Conservation (phyloP, 2,888 invertebrate genomes). For the Drosophila meridiana region DNA sequence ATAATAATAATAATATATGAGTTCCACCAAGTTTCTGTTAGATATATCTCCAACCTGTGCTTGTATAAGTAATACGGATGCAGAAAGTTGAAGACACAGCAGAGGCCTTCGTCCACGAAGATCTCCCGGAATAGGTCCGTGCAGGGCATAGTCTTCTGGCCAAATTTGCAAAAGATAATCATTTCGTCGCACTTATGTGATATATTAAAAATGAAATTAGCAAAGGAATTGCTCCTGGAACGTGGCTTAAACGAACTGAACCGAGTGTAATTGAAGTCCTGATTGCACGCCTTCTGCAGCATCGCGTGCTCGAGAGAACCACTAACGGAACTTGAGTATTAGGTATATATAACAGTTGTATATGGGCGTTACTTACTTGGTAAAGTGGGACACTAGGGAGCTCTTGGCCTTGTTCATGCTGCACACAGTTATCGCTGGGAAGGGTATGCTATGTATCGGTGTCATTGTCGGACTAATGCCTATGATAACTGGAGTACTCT, state of each 20-base stretch:
- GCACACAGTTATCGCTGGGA: conserved; percentile 93
- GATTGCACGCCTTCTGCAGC: conserved; percentile 72
- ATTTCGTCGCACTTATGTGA: conserved; percentile 91
- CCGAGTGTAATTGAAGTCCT: conserved; percentile 56
- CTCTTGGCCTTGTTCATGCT: conserved; percentile 92
- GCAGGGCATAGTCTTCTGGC: conserved; percentile 87
- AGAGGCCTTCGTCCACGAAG: conserved; percentile 93
- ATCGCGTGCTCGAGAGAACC: conserved; percentile 86
- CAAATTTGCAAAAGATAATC: conserved; percentile 89
- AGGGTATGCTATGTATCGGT: conserved; percentile 89
- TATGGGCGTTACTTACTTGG: conserved; percentile 48
- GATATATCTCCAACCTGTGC: conserved; percentile 65
- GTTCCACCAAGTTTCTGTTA: too few relatives aligned
- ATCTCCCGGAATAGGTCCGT: conserved; percentile 90
- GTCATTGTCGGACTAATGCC: conserved; percentile 89
- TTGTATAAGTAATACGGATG: conserved; percentile 89
- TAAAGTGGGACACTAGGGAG: conserved; percentile 76
- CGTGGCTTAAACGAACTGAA: conserved; percentile 41
- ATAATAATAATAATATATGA: too few relatives aligned
- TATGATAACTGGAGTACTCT: conserved; percentile 90
- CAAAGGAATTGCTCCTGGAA: conserved; percentile 54
- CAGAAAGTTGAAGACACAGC: conserved; percentile 92
- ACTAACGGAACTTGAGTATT: conserved; percentile 61
- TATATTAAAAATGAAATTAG: conserved; percentile 72
- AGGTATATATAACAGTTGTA: too few relatives aligned